These are phyloP conservation scores for Geophilus truncorum DNA, from an alignment of 2,888 invertebrate genomes.

Conservation along the genomic window DNA sequence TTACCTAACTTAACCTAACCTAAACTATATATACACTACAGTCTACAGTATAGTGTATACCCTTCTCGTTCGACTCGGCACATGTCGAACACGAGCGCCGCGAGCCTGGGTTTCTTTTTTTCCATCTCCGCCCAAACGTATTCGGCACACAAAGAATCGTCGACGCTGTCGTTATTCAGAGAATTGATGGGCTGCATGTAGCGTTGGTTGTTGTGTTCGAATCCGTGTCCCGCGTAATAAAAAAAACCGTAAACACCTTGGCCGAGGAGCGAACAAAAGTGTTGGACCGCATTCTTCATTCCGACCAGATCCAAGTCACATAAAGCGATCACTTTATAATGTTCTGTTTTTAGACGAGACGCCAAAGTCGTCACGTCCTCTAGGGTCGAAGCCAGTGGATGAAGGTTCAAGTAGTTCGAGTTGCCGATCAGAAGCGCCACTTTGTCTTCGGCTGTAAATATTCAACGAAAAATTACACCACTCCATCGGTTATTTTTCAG, in stretches of 20 bases:
- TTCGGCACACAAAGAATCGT: background rate
- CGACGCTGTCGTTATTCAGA: background rate
- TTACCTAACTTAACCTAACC: too few relatives aligned
- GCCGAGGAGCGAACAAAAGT: background rate
- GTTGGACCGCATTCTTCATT: slow-evolving; percentile 1
- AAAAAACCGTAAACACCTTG: background rate
- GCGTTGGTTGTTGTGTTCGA: background rate
- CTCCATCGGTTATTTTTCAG: too few relatives aligned
- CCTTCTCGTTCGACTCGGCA: background rate
- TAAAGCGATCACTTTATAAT: background rate
- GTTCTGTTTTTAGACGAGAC: background rate
- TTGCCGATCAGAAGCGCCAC: slow-evolving; percentile 8
- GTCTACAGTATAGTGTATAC: too few relatives aligned
- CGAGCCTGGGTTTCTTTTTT: background rate
- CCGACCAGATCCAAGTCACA: background rate
- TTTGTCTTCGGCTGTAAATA: slow-evolving; percentile 29
- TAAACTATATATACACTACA: too few relatives aligned
- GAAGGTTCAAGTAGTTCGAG: background rate
- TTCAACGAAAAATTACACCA: too few relatives aligned
- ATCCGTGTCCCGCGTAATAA: slow-evolving; percentile 1
- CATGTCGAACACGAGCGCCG: background rate
- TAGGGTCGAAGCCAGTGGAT: background rate
- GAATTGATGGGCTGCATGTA: background rate
- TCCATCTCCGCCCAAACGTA: background rate
- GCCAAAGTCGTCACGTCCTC: slow-evolving; percentile 10